A percentile compares a stretch with the other conserved stretches of the same genome.
phyloP scores from a whole-genome alignment of 1,140 invertebrate genomes.

The Lepidotrigona ventralis region DNA sequence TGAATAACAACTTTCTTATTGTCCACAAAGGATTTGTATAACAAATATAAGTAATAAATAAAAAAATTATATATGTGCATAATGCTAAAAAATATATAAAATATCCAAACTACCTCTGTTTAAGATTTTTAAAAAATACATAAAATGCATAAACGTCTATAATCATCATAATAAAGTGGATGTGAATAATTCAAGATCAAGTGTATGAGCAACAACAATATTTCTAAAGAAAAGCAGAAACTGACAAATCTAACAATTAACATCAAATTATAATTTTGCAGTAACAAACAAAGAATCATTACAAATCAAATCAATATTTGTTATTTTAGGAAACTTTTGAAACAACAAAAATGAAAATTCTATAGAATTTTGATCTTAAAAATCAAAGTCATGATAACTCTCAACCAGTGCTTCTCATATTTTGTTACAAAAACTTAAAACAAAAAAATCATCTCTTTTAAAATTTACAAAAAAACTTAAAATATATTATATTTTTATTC shows the following conservation, averaged over 20 bases:
- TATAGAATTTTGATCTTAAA: background rate
- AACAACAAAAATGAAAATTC: background rate
- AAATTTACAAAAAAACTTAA: background rate
- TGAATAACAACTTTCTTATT: too few species aligned
- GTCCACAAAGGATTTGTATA: too few species aligned
- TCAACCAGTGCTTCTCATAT: background rate
- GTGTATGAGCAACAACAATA: background rate
- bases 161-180: background rate
- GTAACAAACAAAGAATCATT: too few species aligned
- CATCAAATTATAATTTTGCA: too few species aligned
- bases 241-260: too few species aligned
- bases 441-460: background rate
- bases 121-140: background rate
- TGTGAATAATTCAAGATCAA: conserved; percentile 1
- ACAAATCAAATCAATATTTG: too few species aligned
- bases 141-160: background rate
- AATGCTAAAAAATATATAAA: background rate
- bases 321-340: too few species aligned
- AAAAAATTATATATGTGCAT: background rate
- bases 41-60: too few species aligned
- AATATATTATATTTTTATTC: background rate
- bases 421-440: background rate
- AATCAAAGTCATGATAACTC: background rate
- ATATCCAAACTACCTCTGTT: background rate
- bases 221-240: background rate